phyloP scores from a whole-genome alignment of 2,888 invertebrate genomes.

The Drosophila neoperkinsi region DNA sequence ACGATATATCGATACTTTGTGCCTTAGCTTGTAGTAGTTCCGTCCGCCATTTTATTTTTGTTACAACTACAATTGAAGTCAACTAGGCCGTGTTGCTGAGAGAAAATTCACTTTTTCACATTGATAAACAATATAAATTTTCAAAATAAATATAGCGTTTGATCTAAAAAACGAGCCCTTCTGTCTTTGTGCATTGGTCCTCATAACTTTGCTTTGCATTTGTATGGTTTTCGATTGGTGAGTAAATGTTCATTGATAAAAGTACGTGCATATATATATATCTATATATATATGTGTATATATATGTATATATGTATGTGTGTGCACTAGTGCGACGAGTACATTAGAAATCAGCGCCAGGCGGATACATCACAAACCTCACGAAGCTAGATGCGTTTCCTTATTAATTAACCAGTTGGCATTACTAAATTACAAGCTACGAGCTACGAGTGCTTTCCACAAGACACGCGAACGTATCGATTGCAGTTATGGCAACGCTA shows the following conservation, averaged over 20 bases:
- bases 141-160: constrained; percentile 72
- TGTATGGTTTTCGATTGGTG: constrained; percentile 79
- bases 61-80: constrained; percentile 59
- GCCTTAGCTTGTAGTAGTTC: constrained; percentile 1
- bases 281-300: constrained; percentile 29
- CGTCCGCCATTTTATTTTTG: constrained; percentile 55
- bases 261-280: constrained; percentile 26
- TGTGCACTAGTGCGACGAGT: constrained; percentile 37
- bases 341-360: constrained; percentile 41
- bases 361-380: constrained; percentile 31
- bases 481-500: constrained; percentile 25
- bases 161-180: constrained; percentile 49
- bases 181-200: constrained; percentile 79
- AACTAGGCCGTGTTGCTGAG: constrained; percentile 60
- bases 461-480: constrained; percentile 16
- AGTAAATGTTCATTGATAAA: constrained; percentile 80
- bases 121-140: constrained; percentile 58
- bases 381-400: constrained; percentile 17
- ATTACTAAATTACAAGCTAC: constrained; percentile 13
- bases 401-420: constrained; percentile 15
- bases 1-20: constrained; percentile 29
- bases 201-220: constrained; percentile 72
- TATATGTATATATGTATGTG: constrained; percentile 31
- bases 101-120: constrained; percentile 60
- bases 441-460: constrained; percentile 22